Evolutionary conservation across 1,140 invertebrate genomes (phyloP), one percentile per base, ranked within the genome.

Genomic region (Penaeus vannamei): DNA sequence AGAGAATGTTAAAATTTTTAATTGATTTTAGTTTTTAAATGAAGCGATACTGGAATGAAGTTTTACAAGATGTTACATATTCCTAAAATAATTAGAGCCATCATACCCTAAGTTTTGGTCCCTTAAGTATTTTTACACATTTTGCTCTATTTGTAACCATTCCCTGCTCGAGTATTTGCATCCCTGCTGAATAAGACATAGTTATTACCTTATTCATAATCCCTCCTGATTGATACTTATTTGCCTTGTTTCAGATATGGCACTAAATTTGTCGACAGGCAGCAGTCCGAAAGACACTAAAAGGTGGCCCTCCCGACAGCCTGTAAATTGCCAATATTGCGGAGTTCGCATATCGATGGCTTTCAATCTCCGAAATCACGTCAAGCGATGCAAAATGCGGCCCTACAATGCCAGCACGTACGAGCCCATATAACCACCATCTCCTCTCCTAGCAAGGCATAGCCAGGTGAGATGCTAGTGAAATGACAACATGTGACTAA

Each of bases 291-390:
- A 90, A 87, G 90, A 90, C 66, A 90, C 89, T 85, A 91, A 91
- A 90, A 91, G 90, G 80, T 91, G 91, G 91, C 91, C 91, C 82
- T 91, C 91, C 66, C 83, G 91, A 89, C 91, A 91, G 85, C 91
- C 91, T 83, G 91, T 91, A 59, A 91, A 91, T 89, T 91, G 91
- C 86, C 91, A 91, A 83, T 91, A 83, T 88, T 91, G 91, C 83
- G 91, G 91, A 86, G 91, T 91, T 84, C 86, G 89, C 84, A 90
- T 91, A 86, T 90, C 89, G 80, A 91, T 91, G 91, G 91, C 91
- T 81, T 91, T 91, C 86, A 91, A 91, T 85, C 87, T 91, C 77
- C 89, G 91, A 86, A 91, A 91, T 88, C 91, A 91, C 91, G 89
- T 91, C 76, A 90, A 90, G 86, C 86, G 91, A 81, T 91, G 91